phyloP scores from a whole-genome alignment of 2,113 vertebrate species.

The Donacobius atricapilla region DNA sequence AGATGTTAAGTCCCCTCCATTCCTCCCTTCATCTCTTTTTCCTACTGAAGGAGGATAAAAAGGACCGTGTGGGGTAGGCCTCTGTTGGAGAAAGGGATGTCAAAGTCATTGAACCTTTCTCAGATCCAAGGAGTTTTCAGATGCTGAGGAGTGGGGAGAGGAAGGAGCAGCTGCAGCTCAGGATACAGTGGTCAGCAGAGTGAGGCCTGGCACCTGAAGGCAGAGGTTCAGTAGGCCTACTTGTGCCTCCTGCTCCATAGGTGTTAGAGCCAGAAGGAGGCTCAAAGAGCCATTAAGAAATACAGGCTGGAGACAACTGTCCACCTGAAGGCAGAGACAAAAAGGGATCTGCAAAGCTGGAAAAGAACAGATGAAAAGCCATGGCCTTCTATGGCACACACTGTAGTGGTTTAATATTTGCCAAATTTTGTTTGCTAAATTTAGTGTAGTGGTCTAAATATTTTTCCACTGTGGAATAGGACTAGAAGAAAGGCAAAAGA shows the following conservation, averaged over 20 bases:
- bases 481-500: too few species aligned
- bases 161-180: neutral
- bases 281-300: neutral
- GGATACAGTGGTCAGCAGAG: accelerated
- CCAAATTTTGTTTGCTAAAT: too few species aligned
- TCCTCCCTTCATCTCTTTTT: neutral
- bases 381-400: neutral
- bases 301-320: neutral
- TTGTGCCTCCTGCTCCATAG: neutral
- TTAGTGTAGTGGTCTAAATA: too few species aligned
- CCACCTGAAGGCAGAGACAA: neutral
- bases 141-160: neutral
- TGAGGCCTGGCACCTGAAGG: neutral
- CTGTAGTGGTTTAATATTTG: too few species aligned
- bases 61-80: accelerated
- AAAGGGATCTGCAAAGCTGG: neutral
- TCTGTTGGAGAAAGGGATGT: accelerated
- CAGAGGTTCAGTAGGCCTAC: neutral
- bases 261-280: neutral
- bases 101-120: neutral
- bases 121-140: neutral
- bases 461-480: too few species aligned
- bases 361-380: neutral
- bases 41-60: neutral
- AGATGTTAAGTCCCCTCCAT: neutral